Percentiles rank a stretch among this genome's conserved stretches.
Evolutionary conservation across 2,797 vertebrate species (phyloP).

Genomic region (Scleropages formosus): DNA sequence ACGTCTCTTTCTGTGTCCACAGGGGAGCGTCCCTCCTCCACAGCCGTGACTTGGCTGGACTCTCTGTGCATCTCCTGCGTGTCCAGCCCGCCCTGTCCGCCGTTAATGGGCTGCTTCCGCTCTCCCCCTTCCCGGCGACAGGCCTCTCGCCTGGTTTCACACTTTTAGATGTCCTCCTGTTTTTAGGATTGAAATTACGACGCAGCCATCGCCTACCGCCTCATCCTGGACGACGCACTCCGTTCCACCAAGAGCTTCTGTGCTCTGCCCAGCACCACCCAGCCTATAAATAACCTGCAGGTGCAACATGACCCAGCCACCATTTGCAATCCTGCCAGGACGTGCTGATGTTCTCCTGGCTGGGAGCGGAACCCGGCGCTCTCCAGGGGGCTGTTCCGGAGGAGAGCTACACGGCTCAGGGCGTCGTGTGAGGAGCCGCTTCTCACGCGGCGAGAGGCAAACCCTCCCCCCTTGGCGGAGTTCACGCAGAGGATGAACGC

Average conservation of each 20-base stretch:
- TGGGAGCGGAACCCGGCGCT: not conserved
- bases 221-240: too few relatives aligned
- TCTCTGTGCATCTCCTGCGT: too few relatives aligned
- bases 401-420: not conserved
- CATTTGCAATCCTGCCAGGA: slow-evolving; percentile 14
- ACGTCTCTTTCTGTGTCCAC: too few relatives aligned
- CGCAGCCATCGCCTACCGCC: not conserved
- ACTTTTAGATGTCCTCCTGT: not conserved
- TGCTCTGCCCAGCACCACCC: not conserved
- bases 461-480: not conserved
- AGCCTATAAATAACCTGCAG: slow-evolving; percentile 20
- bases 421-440: not conserved
- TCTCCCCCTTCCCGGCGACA: too few relatives aligned
- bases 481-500: too few relatives aligned
- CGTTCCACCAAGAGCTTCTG: too few relatives aligned
- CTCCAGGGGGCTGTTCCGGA: not conserved
- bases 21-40: too few relatives aligned
- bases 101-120: too few relatives aligned
- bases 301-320: not conserved
- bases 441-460: not conserved
- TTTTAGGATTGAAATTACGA: not conserved
- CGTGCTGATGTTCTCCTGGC: slow-evolving; percentile 8
- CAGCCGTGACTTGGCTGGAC: too few relatives aligned
- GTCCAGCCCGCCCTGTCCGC: too few relatives aligned
- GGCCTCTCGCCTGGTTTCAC: too few relatives aligned